A percentile compares a stretch with the other conserved stretches of the same genome.
Conservation (phyloP, 2,797 vertebrate genomes). For the Sphaeramia orbicularis region DNA sequence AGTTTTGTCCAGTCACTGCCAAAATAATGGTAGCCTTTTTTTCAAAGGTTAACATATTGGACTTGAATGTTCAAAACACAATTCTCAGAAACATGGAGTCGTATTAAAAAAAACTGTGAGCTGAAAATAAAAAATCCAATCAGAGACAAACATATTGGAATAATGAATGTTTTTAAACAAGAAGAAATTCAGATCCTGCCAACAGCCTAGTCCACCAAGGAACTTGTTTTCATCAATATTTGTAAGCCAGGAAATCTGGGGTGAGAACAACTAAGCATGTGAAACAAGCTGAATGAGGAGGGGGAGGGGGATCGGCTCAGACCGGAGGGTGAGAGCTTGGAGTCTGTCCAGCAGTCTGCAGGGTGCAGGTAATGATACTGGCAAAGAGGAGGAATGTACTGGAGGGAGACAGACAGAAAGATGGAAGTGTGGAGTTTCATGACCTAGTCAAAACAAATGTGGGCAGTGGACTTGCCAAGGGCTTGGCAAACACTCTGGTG, state of each 20-base stretch:
- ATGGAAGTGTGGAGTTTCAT: slow-evolving; percentile 69
- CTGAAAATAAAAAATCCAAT: slow-evolving; percentile 42
- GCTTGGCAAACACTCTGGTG: slow-evolving; percentile 50
- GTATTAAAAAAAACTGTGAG: slow-evolving; percentile 38
- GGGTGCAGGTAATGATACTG: slow-evolving; percentile 62
- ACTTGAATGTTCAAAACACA: slow-evolving; percentile 15
- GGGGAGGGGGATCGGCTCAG: slow-evolving; percentile 5
- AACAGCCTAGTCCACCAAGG: slow-evolving; percentile 45
- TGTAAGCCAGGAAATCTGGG: slow-evolving; percentile 38
- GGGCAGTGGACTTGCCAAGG: slow-evolving; percentile 60
- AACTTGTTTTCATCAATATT: slow-evolving; percentile 61
- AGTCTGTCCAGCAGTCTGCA: slow-evolving; percentile 31
- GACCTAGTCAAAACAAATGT: slow-evolving; percentile 74
- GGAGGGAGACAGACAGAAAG: slow-evolving; percentile 36
- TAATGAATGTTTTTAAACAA: slow-evolving; percentile 54
- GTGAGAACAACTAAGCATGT: slow-evolving; percentile 50
- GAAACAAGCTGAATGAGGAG: slow-evolving; percentile 43
- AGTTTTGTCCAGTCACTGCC: slow-evolving; percentile 15
- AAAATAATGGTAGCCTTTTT: slow-evolving; percentile 22
- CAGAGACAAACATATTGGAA: slow-evolving; percentile 46
- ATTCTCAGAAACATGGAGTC: slow-evolving; percentile 10
- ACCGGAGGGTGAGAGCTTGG: slow-evolving; percentile 25
- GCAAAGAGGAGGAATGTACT: slow-evolving; percentile 57
- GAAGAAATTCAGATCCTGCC: slow-evolving; percentile 37
- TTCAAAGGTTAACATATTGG: neutral